Evolutionary conservation across 2,797 vertebrate species (phyloP).

Genomic region (Pagetopsis macropterus): DNA sequence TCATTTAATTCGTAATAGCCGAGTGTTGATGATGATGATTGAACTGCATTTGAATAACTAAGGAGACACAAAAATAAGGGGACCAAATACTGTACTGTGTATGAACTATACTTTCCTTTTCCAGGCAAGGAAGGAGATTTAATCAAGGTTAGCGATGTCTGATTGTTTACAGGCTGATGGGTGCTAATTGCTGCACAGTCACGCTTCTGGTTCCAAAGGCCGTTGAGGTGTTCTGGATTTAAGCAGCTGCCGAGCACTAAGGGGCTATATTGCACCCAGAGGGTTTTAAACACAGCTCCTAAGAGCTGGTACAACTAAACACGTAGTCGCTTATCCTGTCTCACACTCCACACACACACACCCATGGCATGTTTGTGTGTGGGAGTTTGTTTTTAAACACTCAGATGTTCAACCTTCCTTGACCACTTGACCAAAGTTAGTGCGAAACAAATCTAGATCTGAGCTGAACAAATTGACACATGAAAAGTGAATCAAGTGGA

Average conservation of each 20-base stretch:
- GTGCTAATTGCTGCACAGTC: slow-evolving; percentile 58
- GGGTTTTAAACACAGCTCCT: slow-evolving; percentile 18
- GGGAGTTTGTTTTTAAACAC: slow-evolving; percentile 6
- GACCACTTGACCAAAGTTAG: slow-evolving; percentile 35
- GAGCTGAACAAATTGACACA: slow-evolving; percentile 26
- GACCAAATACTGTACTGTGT: background rate
- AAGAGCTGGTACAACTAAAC: slow-evolving; percentile 49
- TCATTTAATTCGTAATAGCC: slow-evolving; percentile 36
- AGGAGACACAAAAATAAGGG: background rate
- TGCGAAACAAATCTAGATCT: slow-evolving; percentile 23
- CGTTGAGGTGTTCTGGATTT: slow-evolving; percentile 18
- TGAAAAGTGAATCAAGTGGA: slow-evolving; percentile 34
- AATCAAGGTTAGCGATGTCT: slow-evolving; percentile 21
- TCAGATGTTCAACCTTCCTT: slow-evolving; percentile 27
- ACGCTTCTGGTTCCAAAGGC: slow-evolving; percentile 24
- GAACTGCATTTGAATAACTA: slow-evolving; percentile 24
- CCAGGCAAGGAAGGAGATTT: background rate
- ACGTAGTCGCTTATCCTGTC: slow-evolving; percentile 35
- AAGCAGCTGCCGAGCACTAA: slow-evolving; percentile 9
- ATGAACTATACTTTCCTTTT: background rate
- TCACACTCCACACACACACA: slow-evolving; percentile 3
- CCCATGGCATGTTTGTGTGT: background rate
- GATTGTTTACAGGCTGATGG: slow-evolving; percentile 53
- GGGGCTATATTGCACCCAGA: slow-evolving; percentile 33
- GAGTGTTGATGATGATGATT: slow-evolving; percentile 30